These are phyloP conservation scores for Ia io DNA, from an alignment of 2,113 vertebrate species.

Conservation along the genomic window DNA sequence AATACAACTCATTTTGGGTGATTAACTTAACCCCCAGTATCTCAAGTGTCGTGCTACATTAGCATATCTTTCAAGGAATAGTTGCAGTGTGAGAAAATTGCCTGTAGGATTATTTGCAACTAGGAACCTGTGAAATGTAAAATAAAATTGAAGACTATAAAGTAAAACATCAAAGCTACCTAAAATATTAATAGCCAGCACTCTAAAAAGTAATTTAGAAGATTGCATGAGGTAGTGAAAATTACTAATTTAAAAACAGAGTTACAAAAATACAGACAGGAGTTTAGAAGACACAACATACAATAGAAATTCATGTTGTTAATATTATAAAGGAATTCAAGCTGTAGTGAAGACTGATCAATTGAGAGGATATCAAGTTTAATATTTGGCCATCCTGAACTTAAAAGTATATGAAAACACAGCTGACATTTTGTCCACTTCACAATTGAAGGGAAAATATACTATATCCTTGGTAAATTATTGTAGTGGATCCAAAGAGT, in stretches of 20 bases:
- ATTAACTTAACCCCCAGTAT: slow-evolving; percentile 86
- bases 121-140: slow-evolving; percentile 87
- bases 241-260: slow-evolving; percentile 84
- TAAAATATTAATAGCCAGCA: slow-evolving; percentile 86
- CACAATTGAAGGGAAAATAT: slow-evolving; percentile 51
- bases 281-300: slow-evolving; percentile 80
- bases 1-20: slow-evolving; percentile 86
- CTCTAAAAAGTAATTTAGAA: slow-evolving; percentile 86
- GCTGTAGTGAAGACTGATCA: not conserved
- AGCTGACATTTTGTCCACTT: slow-evolving; percentile 53
- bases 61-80: slow-evolving; percentile 86
- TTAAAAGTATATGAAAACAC: slow-evolving; percentile 64
- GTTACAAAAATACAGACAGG: slow-evolving; percentile 72
- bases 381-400: slow-evolving; percentile 58
- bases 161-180: slow-evolving; percentile 86
- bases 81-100: slow-evolving; percentile 87
- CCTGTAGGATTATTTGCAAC: slow-evolving; percentile 86
- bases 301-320: slow-evolving; percentile 75
- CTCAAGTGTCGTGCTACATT: slow-evolving; percentile 80
- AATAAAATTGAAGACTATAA: slow-evolving; percentile 87
- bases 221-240: slow-evolving; percentile 78
- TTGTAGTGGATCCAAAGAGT: not conserved
- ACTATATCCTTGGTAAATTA: slow-evolving; percentile 1
- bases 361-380: slow-evolving; percentile 45
- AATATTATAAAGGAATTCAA: slow-evolving; percentile 63